These are phyloP conservation scores for Asobara japonica DNA, from an alignment of 1,140 invertebrate species.

Conservation along the genomic window DNA sequence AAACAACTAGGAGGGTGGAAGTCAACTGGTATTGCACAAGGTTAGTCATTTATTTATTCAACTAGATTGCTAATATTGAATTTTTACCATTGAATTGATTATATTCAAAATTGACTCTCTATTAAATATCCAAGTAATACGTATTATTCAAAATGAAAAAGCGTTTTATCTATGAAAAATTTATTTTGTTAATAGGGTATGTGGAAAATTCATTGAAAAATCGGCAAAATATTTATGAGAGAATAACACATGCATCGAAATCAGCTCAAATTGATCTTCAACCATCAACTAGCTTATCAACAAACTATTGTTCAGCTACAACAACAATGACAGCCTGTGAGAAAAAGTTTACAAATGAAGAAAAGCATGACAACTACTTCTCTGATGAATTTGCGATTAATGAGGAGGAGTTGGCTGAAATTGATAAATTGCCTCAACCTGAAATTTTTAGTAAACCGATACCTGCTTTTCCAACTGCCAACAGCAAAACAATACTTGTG, in stretches of 20 bases:
- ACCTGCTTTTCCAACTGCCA: slow-evolving; percentile 5
- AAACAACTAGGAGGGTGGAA: slow-evolving; percentile 29
- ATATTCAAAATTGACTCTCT: neutral
- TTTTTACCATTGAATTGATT: neutral
- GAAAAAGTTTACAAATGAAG: neutral
- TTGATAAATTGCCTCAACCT: neutral
- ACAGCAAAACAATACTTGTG: slow-evolving; percentile 17
- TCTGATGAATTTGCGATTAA: slow-evolving; percentile 19
- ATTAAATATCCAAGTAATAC: neutral
- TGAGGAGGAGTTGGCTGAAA: slow-evolving; percentile 15
- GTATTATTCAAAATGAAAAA: neutral
- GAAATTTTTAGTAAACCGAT: neutral
- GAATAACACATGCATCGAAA: slow-evolving; percentile 7
- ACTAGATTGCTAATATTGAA: neutral
- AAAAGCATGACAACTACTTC: neutral
- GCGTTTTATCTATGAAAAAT: too few species aligned
- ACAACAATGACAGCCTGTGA: too few species aligned
- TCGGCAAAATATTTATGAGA: slow-evolving; percentile 9
- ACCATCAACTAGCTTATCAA: neutral
- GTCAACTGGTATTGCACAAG: slow-evolving; percentile 23
- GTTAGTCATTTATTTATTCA: neutral
- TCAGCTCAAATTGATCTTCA: neutral
- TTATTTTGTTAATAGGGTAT: slow-evolving; percentile 7
- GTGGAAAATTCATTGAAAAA: slow-evolving; percentile 19
- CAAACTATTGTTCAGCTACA: neutral